Conservation (phyloP, 2,113 vertebrate species). For the Promerops cafer region DNA sequence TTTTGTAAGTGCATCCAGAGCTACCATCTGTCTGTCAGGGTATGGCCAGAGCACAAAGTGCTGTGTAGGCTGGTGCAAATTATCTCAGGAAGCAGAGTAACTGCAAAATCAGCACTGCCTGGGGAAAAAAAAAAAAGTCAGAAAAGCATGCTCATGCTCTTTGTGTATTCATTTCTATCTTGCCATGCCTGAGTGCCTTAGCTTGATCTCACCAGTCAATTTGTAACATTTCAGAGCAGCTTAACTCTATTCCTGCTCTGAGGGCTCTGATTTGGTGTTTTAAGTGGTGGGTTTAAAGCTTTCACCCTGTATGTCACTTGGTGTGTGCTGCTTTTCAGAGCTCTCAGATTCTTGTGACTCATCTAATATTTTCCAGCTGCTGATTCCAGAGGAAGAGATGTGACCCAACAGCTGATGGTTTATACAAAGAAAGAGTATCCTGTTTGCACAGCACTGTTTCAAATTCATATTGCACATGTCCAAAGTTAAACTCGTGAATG, state of each 20-base stretch:
- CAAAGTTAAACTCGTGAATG: background rate
- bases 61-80: background rate
- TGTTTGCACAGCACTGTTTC: constrained; percentile 4
- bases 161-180: background rate
- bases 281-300: background rate
- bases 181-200: fast-evolving
- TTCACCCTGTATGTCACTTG: background rate
- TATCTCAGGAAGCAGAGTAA: background rate
- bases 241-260: background rate
- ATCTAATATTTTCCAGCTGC: constrained; percentile 42
- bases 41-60: background rate
- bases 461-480: background rate
- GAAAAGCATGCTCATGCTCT: background rate
- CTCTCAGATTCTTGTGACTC: constrained; percentile 3
- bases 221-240: background rate
- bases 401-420: constrained; percentile 15
- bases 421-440: constrained; percentile 21
- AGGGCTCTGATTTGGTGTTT: background rate
- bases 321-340: background rate
- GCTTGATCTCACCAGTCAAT: background rate
- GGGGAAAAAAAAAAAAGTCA: background rate
- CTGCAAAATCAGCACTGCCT: background rate
- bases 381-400: constrained; percentile 28
- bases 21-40: background rate
- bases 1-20: background rate